phyloP scores from a whole-genome alignment of 2,113 vertebrate species.

The Corythoichthys haematopterus region DNA sequence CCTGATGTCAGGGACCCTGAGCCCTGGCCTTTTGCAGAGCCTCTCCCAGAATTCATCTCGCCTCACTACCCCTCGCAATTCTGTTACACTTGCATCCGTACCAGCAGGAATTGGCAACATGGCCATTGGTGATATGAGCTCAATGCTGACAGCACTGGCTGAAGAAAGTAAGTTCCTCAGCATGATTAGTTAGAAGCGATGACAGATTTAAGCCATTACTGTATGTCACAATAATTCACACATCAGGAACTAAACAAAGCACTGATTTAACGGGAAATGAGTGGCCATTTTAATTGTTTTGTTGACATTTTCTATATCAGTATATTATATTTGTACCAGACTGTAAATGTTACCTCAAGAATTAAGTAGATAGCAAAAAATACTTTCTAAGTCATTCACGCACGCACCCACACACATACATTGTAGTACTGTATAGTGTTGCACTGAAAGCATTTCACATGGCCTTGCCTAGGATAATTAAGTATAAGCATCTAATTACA shows the following conservation, averaged over 20 bases:
- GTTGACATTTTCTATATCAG: constrained; percentile 29
- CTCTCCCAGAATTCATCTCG: constrained; percentile 96
- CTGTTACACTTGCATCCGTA: constrained; percentile 86
- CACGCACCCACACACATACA: background rate
- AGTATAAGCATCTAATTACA: constrained; percentile 27
- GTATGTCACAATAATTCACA: constrained; percentile 29
- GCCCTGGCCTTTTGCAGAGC: constrained; percentile 90
- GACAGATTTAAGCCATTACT: constrained; percentile 20
- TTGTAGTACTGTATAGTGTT: constrained; percentile 46
- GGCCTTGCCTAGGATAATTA: constrained; percentile 57
- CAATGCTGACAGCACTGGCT: constrained; percentile 93
- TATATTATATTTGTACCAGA: constrained; percentile 54
- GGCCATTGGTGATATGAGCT: constrained; percentile 99
- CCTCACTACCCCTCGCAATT: constrained; percentile 93
- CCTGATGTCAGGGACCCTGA: constrained; percentile 90
- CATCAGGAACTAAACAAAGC: constrained; percentile 61
- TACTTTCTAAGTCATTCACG: background rate
- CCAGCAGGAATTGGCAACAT: constrained; percentile 93
- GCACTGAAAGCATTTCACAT: constrained; percentile 60
- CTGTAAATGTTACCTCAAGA: constrained; percentile 36
- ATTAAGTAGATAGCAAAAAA: constrained; percentile 16
- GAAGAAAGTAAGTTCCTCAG: constrained; percentile 98
- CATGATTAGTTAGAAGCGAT: constrained; percentile 84
- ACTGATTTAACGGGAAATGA: constrained; percentile 61
- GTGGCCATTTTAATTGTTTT: constrained; percentile 29